phyloP scores from a whole-genome alignment of 2,797 vertebrate genomes.

The Gymnodraco acuticeps region DNA sequence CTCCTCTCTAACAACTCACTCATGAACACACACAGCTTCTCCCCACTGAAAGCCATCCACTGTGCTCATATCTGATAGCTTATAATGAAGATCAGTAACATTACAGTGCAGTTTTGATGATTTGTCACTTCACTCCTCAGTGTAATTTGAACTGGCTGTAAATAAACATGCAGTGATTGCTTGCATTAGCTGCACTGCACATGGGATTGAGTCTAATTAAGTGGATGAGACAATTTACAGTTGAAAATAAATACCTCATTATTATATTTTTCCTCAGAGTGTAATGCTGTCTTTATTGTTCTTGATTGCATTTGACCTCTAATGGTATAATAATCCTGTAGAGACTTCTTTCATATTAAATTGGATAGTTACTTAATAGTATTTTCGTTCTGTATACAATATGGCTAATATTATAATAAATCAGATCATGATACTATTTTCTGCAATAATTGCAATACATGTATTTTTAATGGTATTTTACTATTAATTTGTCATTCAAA shows the following conservation, averaged over 20 bases:
- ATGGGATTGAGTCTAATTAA: slow-evolving; percentile 57
- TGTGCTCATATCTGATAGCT: neutral
- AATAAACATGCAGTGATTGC: slow-evolving; percentile 62
- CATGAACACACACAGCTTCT: slow-evolving; percentile 21
- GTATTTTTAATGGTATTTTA: neutral
- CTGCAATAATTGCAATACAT: neutral
- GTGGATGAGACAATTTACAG: slow-evolving; percentile 38
- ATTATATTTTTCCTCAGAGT: slow-evolving; percentile 12
- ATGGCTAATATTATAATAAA: neutral
- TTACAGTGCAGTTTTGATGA: slow-evolving; percentile 19
- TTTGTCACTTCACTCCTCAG: slow-evolving; percentile 45
- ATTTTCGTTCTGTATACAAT: too few relatives aligned
- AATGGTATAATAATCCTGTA: neutral
- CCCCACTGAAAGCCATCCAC: neutral
- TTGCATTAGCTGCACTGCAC: slow-evolving; percentile 51
- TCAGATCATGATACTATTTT: neutral
- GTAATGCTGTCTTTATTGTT: neutral
- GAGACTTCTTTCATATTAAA: neutral
- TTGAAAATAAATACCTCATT: slow-evolving; percentile 21
- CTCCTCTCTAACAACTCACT: slow-evolving; percentile 22
- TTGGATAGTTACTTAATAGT: neutral
- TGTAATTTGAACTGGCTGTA: slow-evolving; percentile 51
- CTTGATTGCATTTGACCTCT: neutral
- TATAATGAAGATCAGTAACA: slow-evolving; percentile 28
- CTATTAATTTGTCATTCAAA: neutral